Conservation (phyloP, 2,113 vertebrate species). For the Paratilapia polleni region DNA sequence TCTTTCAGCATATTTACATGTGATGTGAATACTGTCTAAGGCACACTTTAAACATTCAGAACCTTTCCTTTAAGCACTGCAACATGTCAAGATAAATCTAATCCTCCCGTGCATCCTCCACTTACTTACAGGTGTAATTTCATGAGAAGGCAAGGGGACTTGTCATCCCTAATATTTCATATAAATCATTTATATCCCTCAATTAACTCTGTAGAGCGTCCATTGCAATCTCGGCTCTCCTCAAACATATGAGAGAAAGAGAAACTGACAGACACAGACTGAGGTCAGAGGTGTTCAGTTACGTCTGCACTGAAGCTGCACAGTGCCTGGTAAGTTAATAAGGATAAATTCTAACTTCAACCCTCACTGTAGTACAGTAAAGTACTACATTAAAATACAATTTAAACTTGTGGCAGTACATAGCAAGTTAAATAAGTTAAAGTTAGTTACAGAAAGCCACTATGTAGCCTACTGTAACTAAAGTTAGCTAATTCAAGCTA, state of each 20-base stretch:
- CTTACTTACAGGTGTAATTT: constrained; percentile 33
- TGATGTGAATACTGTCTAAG: not conserved
- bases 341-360: too few species aligned
- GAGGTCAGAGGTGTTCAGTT: not conserved
- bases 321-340: not conserved
- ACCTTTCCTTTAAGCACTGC: constrained; percentile 6
- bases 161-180: constrained; percentile 42
- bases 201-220: constrained; percentile 47
- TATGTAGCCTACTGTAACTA: too few species aligned
- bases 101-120: constrained; percentile 18
- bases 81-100: constrained; percentile 38
- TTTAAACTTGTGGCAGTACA: too few species aligned
- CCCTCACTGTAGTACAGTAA: too few species aligned
- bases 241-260: not conserved
- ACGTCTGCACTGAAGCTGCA: not conserved
- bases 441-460: too few species aligned
- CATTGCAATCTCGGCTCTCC: constrained; percentile 13
- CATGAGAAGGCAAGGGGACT: constrained; percentile 19
- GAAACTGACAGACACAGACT: constrained; percentile 1
- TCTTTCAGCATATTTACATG: not conserved
- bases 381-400: too few species aligned
- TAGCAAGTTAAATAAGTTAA: too few species aligned
- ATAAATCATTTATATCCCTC: constrained; percentile 50
- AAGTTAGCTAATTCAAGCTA: too few species aligned
- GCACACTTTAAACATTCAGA: constrained; percentile 10